Conservation (phyloP, 2,113 vertebrate species). For the Hippotragus niger region DNA sequence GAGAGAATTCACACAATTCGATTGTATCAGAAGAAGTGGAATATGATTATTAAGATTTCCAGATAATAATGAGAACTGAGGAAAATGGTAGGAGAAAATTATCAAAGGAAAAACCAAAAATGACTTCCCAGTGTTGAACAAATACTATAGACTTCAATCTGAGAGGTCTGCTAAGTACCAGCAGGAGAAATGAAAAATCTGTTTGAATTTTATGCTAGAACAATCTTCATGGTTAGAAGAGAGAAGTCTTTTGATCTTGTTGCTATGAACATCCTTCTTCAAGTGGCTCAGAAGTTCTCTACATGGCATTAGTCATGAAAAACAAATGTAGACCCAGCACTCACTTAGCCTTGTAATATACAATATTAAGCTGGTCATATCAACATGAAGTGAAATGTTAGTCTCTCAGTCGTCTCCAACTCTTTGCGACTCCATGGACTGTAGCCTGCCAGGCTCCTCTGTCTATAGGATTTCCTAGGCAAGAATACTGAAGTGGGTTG, state of each 20-base stretch:
- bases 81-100: background rate
- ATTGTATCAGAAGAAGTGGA: background rate
- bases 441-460: background rate
- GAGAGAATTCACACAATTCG: background rate
- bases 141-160: background rate
- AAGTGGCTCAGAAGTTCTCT: background rate
- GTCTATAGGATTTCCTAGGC: background rate
- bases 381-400: background rate
- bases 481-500: background rate
- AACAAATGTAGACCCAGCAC: background rate
- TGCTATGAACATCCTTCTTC: background rate
- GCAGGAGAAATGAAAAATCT: background rate
- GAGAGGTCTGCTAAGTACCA: background rate
- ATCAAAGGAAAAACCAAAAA: background rate
- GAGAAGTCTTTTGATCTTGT: background rate
- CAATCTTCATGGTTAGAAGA: background rate
- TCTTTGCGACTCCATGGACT: background rate
- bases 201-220: background rate
- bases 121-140: background rate
- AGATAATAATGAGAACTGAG: background rate
- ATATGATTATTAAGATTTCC: background rate
- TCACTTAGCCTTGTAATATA: background rate
- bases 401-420: background rate
- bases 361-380: background rate
- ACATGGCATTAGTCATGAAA: background rate